Base-by-base conservation (phyloP, 2,888 invertebrate species). In the Amiota mariae region DNA sequence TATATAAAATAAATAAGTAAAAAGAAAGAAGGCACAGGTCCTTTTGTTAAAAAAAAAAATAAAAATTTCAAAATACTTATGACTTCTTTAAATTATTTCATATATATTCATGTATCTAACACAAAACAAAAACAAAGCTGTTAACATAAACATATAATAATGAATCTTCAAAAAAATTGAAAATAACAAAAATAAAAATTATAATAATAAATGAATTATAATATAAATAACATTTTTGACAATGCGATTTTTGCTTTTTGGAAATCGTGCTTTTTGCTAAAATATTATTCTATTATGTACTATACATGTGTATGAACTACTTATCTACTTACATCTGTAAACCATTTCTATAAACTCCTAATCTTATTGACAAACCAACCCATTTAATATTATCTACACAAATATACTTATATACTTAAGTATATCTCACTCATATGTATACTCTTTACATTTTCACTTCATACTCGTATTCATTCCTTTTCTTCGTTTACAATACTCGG, bases 211-310 rank as follows among this genome's bases (percentile, higher is more conserved):
- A 48, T 74, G 47, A 74, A 76, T 73, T n/a, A n/a, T n/a, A 63
- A 77, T 75, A 75, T 78, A 77, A 80, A 84, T 82, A 75, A 79
- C 82, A 80, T 81, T 84, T 84, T 84, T 84, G 81, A 84, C 77
- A 80, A 81, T 80, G 79, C 83, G 86, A 80, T 85, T 84, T 84
- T 84, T 85, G 83, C 83, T 81, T 85, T 84, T 84, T 85, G 83
- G 79, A 84, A 85, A 85, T 78, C 85, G 85, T 84, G 84, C 85
- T 85, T 85, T 85, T 84, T 84, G 83, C 82, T 79, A 85, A 75
- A 76, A 76, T 82, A 82, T 80, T 77, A 82, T 77, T 80, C 77
- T 77, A 80, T 46, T 24, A 63, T 48, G 20, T 18, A n/a, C n/a
- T n/a, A 66, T 66, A 36, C 8, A 6, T 36, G 6, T 36, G 8